These are phyloP conservation scores for Protodeltote pygarga DNA, from an alignment of 2,888 invertebrate genomes.

Conservation along the genomic window DNA sequence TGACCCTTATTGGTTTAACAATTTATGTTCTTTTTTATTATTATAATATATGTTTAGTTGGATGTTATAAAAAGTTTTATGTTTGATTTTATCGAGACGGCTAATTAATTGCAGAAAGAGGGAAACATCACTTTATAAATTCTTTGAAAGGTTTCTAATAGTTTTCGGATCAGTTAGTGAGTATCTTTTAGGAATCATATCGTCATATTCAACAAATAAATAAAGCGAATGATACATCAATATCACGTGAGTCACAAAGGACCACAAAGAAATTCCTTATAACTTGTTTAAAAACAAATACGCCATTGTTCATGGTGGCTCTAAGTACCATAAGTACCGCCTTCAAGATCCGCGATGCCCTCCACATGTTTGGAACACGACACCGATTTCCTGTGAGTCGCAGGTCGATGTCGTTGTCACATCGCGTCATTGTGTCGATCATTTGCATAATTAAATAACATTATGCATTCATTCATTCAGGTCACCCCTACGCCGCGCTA, in stretches of 20 bases:
- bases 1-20: constrained; percentile 13
- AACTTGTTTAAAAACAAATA: constrained; percentile 39
- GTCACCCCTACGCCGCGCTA: constrained; percentile 71
- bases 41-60: constrained; percentile 6
- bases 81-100: no score
- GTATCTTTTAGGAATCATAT: neutral
- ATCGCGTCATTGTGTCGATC: constrained; percentile 67
- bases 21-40: constrained; percentile 17
- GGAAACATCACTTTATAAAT: no score
- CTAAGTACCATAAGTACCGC: constrained; percentile 35
- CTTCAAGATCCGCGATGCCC: constrained; percentile 57
- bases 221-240: constrained; percentile 28
- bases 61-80: constrained; percentile 7
- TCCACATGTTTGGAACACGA: constrained; percentile 67
- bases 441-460: constrained; percentile 84
- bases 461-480: constrained; percentile 79
- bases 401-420: constrained; percentile 71
- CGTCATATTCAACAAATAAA: constrained; percentile 10
- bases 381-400: constrained; percentile 75
- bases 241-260: constrained; percentile 21
- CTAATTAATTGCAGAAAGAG: no score
- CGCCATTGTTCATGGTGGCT: constrained; percentile 39
- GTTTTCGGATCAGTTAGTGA: no score
- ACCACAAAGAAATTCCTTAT: constrained; percentile 33
- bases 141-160: no score